Conservation (phyloP, 1,140 invertebrate genomes). For the Neotoxoptera formosana region DNA sequence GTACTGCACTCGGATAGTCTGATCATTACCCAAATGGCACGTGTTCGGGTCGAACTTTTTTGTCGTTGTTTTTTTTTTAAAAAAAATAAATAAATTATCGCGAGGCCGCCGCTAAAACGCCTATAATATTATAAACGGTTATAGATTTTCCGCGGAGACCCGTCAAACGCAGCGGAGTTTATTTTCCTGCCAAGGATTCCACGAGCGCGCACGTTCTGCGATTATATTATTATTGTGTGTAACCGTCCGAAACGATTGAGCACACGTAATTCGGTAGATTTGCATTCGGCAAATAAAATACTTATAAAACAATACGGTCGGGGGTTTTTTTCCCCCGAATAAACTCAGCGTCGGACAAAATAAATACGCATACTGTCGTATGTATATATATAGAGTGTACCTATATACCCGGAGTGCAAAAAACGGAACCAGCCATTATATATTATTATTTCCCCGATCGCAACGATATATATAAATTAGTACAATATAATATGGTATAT, state of each 20-base stretch:
- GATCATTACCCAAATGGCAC: not conserved
- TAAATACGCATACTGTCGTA: too few relatives aligned
- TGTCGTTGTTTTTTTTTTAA: not conserved
- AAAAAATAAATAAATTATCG: not conserved
- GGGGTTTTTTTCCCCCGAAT: not conserved
- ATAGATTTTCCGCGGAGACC: not conserved
- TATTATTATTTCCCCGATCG: too few relatives aligned
- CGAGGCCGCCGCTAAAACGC: not conserved
- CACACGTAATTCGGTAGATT: not conserved
- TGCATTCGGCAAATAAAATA: not conserved
- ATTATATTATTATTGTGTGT: slow-evolving; percentile 4
- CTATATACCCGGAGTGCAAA: not conserved
- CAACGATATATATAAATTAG: not conserved
- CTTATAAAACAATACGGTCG: not conserved
- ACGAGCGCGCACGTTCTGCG: not conserved
- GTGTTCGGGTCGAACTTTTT: not conserved
- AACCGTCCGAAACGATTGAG: not conserved
- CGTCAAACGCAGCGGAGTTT: not conserved
- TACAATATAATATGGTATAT: too few relatives aligned
- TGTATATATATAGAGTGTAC: too few relatives aligned
- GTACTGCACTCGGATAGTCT: not conserved
- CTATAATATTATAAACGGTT: not conserved
- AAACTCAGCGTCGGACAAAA: not conserved
- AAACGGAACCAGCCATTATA: too few relatives aligned
- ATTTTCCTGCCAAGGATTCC: not conserved